These are phyloP conservation scores for Ceramica pisi DNA, from an alignment of 2,888 invertebrate genomes.

Conservation along the genomic window DNA sequence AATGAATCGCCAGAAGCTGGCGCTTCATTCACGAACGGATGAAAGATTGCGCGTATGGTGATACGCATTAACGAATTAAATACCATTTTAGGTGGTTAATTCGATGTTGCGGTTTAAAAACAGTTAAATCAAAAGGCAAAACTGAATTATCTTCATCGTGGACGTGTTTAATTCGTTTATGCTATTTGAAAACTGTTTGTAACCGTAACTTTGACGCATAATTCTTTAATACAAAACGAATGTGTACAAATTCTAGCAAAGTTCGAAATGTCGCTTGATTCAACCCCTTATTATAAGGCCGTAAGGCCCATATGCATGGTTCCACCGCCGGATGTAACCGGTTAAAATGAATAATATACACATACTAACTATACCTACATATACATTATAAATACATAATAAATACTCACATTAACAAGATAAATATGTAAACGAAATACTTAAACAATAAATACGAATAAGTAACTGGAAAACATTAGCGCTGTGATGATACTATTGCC, in stretches of 20 bases:
- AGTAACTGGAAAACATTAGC: too few species aligned
- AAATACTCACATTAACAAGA: too few species aligned
- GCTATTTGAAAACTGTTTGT: not conserved
- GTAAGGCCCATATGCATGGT: too few species aligned
- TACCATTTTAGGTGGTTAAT: slow-evolving; percentile 4
- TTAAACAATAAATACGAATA: too few species aligned
- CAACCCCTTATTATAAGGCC: not conserved
- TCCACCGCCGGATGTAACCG: too few species aligned
- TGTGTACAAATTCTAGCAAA: not conserved
- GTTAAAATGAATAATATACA: too few species aligned
- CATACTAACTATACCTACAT: too few species aligned
- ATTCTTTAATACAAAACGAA: not conserved
- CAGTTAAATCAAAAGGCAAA: slow-evolving; percentile 1
- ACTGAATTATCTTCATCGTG: not conserved
- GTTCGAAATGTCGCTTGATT: not conserved
- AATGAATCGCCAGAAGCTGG: not conserved
- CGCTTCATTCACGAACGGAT: not conserved
- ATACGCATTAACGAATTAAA: not conserved
- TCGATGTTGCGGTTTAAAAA: not conserved
- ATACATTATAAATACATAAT: too few species aligned
- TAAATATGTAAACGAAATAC: too few species aligned
- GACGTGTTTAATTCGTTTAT: not conserved
- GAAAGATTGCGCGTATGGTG: not conserved
- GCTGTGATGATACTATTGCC: too few species aligned
- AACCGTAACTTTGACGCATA: not conserved